Conservation (phyloP, 1,140 invertebrate genomes). For the Chlorops oryzae region DNA sequence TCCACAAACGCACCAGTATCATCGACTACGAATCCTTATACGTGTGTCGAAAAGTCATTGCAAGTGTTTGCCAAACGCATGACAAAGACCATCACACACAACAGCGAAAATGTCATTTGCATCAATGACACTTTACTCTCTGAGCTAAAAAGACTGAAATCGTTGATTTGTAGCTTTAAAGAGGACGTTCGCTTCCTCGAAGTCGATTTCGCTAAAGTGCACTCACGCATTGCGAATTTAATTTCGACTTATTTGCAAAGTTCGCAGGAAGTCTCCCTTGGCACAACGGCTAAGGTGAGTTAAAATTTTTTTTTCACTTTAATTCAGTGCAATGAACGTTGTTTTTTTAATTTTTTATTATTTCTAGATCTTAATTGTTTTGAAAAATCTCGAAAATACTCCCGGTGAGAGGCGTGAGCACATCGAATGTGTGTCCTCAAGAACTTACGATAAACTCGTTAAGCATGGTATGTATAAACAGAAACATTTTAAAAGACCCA, state of each 20-base stretch:
- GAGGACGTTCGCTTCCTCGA: conserved; percentile 55
- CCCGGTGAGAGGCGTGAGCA: conserved; percentile 29
- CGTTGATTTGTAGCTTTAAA: conserved; percentile 61
- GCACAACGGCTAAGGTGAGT: conserved; percentile 13
- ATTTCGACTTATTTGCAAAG: conserved; percentile 51
- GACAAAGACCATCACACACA: conserved; percentile 49
- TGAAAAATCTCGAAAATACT: conserved; percentile 18
- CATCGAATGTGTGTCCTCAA: conserved; percentile 31
- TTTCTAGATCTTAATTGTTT: conserved; percentile 26
- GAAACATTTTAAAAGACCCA: no score
- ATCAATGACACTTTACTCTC: conserved; percentile 51
- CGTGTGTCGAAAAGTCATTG: conserved; percentile 60
- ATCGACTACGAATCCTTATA: conserved; percentile 40
- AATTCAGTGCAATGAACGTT: no score
- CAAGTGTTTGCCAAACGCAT: conserved; percentile 63
- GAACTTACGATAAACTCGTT: conserved; percentile 20
- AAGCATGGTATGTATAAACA: no score
- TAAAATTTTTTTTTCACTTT: no score
- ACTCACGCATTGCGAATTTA: conserved; percentile 57
- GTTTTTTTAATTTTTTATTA: no score
- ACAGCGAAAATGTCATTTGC: conserved; percentile 40
- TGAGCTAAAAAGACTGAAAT: conserved; percentile 60
- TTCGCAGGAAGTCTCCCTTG: conserved; percentile 26
- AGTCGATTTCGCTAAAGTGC: conserved; percentile 58
- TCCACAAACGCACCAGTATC: background rate